phyloP scores from a whole-genome alignment of 2,888 invertebrate species.

The Limnephilus rhombicus region DNA sequence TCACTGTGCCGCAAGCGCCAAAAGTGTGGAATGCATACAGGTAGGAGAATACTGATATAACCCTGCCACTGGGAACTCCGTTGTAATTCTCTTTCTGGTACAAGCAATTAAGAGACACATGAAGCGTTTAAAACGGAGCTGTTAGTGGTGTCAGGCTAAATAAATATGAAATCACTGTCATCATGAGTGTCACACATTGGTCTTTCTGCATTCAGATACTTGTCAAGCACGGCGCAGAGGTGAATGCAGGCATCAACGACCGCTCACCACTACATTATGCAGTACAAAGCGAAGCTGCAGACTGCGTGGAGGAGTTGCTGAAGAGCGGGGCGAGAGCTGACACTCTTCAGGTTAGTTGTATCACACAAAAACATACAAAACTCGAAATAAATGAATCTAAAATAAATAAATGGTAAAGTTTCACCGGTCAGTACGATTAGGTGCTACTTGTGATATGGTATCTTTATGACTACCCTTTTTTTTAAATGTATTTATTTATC shows the following conservation, averaged over 20 bases:
- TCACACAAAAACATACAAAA: background rate
- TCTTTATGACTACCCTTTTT: no score
- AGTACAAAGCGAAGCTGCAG: conserved; percentile 85
- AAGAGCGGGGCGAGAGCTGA: conserved; percentile 90
- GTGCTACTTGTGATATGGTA: background rate
- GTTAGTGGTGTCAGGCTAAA: background rate
- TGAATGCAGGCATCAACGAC: conserved; percentile 84
- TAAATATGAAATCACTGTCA: conserved; percentile 54
- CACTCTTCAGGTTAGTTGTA: conserved; percentile 83
- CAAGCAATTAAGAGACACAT: no score
- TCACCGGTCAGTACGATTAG: background rate
- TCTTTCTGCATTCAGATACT: conserved; percentile 75
- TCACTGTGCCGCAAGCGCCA: conserved; percentile 86
- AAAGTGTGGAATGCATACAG: conserved; percentile 80
- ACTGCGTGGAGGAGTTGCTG: conserved; percentile 85
- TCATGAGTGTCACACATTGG: background rate
- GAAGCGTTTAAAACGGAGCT: background rate
- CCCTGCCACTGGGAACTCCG: background rate
- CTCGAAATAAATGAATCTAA: background rate
- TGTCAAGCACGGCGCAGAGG: conserved; percentile 85
- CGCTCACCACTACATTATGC: conserved; percentile 91
- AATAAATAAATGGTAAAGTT: no score
- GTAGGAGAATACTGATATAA: conserved; percentile 69
- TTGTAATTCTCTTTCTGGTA: background rate
- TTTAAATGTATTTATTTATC: no score